These are phyloP conservation scores for Rhinichthys klamathensis DNA, from an alignment of 2,113 vertebrate species.

Conservation along the genomic window DNA sequence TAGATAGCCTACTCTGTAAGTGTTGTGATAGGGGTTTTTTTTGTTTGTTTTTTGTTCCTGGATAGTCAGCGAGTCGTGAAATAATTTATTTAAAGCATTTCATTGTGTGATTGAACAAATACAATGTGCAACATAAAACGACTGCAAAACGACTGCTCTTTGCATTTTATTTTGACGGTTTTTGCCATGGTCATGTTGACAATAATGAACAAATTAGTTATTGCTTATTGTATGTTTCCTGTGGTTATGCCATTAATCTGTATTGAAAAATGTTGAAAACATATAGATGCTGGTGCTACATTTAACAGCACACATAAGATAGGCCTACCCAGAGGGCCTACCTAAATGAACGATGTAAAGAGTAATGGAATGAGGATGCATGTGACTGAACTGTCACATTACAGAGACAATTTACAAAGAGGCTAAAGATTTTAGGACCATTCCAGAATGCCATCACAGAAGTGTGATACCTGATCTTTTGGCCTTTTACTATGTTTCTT, in stretches of 20 bases:
- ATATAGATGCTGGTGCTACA: too few relatives aligned
- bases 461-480: slow-evolving; percentile 34
- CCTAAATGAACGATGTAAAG: too few relatives aligned
- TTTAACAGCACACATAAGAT: not conserved
- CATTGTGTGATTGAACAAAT: not conserved
- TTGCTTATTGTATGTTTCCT: not conserved
- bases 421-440: slow-evolving; percentile 26
- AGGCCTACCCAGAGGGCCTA: too few relatives aligned
- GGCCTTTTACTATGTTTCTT: not conserved
- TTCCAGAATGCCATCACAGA: slow-evolving; percentile 32
- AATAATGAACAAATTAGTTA: not conserved
- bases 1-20: not conserved
- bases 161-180: not conserved
- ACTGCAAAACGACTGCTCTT: not conserved
- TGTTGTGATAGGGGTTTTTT: not conserved
- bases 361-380: not conserved
- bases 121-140: too few relatives aligned
- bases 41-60: rapidly evolving
- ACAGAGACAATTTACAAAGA: slow-evolving; percentile 47
- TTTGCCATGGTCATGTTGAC: not conserved
- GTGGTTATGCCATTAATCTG: not conserved
- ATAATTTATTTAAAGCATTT: not conserved
- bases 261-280: not conserved
- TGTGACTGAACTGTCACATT: slow-evolving; percentile 6
- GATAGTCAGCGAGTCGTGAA: not conserved